Base-by-base conservation (phyloP, 2,888 invertebrate genomes). In the Deroplatys truncata region DNA sequence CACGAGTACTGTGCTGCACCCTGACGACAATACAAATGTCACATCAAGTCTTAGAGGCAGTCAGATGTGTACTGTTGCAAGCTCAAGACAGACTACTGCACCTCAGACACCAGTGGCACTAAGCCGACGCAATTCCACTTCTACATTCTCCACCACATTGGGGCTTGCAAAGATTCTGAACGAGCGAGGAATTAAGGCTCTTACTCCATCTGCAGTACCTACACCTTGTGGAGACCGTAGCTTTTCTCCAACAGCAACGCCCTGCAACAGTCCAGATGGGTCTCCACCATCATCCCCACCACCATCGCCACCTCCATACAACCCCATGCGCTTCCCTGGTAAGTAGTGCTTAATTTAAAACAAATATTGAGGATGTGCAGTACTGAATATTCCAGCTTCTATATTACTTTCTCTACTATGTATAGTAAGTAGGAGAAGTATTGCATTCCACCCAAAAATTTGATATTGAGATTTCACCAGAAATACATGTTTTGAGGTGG, bases 1-100 rank as follows among this genome's bases (percentile, higher is more conserved):
- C 10, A 98, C 97, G 92, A 97, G 98, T 92, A 97, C 97, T 90
- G 97, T 98, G 28, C 95, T 98, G 94, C 98, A 98, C 94, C 98
- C 98, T 0, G 98, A 98, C 93, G 98, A 98, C 93, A 97, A 97
- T 89, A 96, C 96, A 89, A 95, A 95, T 91, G 96, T 96, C 16
- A 95, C 96, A 84, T 94, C 95, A 84, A 95, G 95, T 91, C 93
- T 95, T 83, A 94, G 95, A 35, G 95, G 95, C 84, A 96, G 96
- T 91, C 95, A 95, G 93, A 96, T 97, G 93, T 96, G 95, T 92
- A 97, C 95, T 91, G 96, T 92, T 92, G 93, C 94, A 96, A 94
- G 90, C 93, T 94, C 91, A 93, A 94, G 92, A 85, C 90, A 92
- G 31, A 93, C 93, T 90, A 93, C 94, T 92, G 95, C 91, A 91